Conservation (phyloP, 35 echinoderm and acorn worm genomes). For the Eucidaris tribuloides region DNA sequence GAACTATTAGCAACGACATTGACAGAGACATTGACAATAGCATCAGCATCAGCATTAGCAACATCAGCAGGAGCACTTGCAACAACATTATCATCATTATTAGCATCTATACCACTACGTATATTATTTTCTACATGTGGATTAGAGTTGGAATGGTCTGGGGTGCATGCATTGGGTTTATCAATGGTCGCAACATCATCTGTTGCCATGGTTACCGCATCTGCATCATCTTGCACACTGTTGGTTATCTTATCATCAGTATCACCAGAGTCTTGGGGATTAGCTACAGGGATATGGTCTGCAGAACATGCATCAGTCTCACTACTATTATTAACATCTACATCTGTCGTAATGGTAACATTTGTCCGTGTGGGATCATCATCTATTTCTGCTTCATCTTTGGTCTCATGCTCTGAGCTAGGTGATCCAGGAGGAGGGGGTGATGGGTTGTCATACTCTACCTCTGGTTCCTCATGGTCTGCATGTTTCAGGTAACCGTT, state of each 20-base stretch:
- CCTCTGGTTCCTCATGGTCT: not conserved
- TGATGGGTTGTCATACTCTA: not conserved
- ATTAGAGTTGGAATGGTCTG: no score
- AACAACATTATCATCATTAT: not conserved
- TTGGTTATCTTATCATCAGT: no score
- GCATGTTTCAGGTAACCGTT: no score
- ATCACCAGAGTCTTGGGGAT: no score
- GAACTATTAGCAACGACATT: no score
- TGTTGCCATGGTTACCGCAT: no score
- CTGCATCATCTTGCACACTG: no score
- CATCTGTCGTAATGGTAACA: not conserved
- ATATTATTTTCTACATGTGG: no score
- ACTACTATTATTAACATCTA: not conserved
- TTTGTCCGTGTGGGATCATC: not conserved
- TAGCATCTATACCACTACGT: not conserved
- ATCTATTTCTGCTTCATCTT: not conserved
- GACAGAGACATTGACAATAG: no score
- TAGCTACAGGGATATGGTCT: not conserved
- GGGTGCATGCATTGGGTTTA: no score
- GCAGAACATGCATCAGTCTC: not conserved
- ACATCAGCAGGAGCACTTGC: not conserved
- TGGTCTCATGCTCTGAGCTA: not conserved
- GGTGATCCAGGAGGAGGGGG: not conserved
- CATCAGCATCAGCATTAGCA: not conserved
- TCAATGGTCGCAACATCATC: no score